Conservation (phyloP, 2,113 vertebrate species). For the Osmerus mordax region DNA sequence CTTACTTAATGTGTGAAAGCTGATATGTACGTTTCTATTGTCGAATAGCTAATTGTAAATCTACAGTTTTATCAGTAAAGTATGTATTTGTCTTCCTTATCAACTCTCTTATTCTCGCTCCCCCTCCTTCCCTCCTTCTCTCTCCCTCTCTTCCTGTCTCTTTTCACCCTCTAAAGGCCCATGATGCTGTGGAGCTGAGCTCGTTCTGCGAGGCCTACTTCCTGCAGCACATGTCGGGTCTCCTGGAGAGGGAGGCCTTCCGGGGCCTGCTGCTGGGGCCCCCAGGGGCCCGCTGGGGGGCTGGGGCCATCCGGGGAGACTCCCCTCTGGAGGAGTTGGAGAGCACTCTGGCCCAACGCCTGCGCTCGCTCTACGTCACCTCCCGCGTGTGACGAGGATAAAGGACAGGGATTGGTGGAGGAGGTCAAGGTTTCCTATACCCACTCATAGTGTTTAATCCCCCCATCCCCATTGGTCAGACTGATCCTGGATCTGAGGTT, state of each 20-base stretch:
- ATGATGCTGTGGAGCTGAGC: slow-evolving; percentile 82
- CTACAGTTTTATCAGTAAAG: no score
- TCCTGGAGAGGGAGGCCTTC: slow-evolving; percentile 87
- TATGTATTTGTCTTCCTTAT: no score
- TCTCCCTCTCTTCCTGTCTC: not conserved
- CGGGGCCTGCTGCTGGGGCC: slow-evolving; percentile 78
- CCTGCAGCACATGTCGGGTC: slow-evolving; percentile 86
- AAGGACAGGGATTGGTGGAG: slow-evolving; percentile 5
- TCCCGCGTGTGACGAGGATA: slow-evolving; percentile 78
- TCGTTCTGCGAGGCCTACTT: slow-evolving; percentile 91
- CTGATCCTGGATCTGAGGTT: not conserved
- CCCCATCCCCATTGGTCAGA: not conserved
- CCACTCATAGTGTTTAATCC: no score
- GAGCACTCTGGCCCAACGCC: slow-evolving; percentile 76
- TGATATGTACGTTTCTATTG: no score
- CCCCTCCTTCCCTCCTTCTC: not conserved
- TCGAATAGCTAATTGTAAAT: no score
- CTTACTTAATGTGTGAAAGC: no score
- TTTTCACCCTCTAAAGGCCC: slow-evolving; percentile 67
- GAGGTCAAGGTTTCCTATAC: not conserved
- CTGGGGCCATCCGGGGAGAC: slow-evolving; percentile 66
- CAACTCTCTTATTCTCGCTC: not conserved
- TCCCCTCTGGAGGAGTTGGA: slow-evolving; percentile 83
- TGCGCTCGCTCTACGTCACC: slow-evolving; percentile 83
- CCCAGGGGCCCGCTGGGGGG: slow-evolving; percentile 70